Conservation (phyloP, 1,140 invertebrate genomes). For the Brachionus asplanchnoidis region DNA sequence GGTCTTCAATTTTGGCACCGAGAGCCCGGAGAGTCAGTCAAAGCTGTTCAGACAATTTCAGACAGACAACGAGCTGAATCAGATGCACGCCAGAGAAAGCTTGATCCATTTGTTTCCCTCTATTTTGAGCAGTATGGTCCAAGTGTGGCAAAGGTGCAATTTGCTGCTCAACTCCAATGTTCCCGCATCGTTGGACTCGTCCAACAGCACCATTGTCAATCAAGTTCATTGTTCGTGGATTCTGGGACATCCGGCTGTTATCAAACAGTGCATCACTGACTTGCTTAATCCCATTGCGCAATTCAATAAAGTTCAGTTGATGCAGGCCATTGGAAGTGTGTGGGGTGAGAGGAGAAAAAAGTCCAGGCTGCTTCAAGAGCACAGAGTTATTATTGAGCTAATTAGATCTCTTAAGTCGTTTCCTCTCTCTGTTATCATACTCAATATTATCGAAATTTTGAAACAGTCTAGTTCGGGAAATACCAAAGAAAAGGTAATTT, state of each 20-base stretch:
- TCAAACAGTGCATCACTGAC: conserved; percentile 37
- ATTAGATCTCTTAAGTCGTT: conserved; percentile 26
- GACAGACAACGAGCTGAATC: conserved; percentile 24
- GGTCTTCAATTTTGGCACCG: background rate
- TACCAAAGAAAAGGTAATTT: conserved; percentile 15
- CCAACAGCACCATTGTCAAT: background rate
- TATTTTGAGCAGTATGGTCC: conserved; percentile 14
- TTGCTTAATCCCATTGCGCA: conserved; percentile 16
- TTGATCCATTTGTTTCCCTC: conserved; percentile 30
- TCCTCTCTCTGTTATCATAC: background rate
- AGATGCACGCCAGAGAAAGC: conserved; percentile 14
- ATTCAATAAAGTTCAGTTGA: background rate
- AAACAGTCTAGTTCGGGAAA: background rate
- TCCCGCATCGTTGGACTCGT: background rate
- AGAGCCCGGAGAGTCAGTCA: background rate
- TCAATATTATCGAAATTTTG: conserved; percentile 27
- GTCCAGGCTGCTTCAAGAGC: conserved; percentile 12
- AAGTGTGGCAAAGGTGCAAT: conserved; percentile 40
- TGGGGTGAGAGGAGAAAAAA: conserved; percentile 37
- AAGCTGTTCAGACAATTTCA: conserved; percentile 36
- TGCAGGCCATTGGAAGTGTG: conserved; percentile 20
- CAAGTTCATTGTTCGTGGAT: conserved; percentile 2
- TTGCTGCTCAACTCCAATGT: background rate
- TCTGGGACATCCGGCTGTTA: background rate
- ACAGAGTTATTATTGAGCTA: conserved; percentile 25